Evolutionary conservation across 2,888 invertebrate species (phyloP).

Genomic region (Stenolophus ochropezus): DNA sequence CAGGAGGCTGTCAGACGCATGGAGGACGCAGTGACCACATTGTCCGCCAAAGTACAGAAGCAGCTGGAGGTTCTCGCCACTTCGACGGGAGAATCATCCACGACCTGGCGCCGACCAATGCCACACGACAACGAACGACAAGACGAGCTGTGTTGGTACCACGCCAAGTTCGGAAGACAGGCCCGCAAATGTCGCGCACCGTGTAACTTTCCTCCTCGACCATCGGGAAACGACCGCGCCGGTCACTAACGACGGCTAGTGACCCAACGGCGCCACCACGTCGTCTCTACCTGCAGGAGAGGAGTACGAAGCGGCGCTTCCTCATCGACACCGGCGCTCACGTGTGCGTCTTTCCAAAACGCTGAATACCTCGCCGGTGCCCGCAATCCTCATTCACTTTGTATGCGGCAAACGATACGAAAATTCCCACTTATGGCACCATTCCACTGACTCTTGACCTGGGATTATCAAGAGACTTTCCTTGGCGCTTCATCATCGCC

Average conservation of each 20-base stretch:
- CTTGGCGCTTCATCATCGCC: constrained; percentile 65
- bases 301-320: background rate
- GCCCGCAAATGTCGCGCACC: background rate
- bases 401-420: background rate
- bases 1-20: background rate
- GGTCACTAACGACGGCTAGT: background rate
- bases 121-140: too few species aligned
- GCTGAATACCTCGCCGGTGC: background rate
- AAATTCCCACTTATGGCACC: constrained; percentile 16
- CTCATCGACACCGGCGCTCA: constrained; percentile 14
- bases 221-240: background rate
- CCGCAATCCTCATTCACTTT: background rate
- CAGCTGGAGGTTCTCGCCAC: background rate
- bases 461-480: constrained; percentile 65
- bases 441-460: constrained; percentile 60
- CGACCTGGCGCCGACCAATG: too few species aligned
- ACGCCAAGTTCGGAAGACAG: background rate
- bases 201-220: background rate
- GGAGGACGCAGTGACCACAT: background rate
- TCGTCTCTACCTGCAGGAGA: background rate
- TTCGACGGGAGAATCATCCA: too few species aligned
- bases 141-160: background rate
- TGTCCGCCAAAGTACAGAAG: background rate
- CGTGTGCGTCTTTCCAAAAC: background rate
- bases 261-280: background rate